Conservation (phyloP, 2,888 invertebrate species). For the Corythucha ciliata region DNA sequence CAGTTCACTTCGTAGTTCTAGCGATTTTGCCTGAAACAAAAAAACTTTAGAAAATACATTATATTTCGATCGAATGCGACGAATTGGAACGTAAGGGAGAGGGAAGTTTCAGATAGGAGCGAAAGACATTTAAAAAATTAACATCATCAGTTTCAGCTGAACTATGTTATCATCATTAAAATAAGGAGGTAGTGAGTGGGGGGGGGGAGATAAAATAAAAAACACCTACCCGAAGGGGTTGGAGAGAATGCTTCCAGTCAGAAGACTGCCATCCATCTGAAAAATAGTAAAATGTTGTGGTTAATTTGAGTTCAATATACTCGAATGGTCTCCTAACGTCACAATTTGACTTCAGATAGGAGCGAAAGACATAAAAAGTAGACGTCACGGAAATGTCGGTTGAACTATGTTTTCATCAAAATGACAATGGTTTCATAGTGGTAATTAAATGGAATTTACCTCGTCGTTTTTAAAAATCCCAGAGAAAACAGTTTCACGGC, state of each 20-base stretch:
- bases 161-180: constrained; percentile 26
- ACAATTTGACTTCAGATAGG: constrained; percentile 3
- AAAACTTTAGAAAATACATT: background rate
- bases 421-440: background rate
- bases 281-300: no score
- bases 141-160: constrained; percentile 23
- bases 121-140: constrained; percentile 21
- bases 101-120: constrained; percentile 26
- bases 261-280: no score
- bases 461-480: background rate
- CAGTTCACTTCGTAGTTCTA: no score
- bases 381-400: constrained; percentile 30
- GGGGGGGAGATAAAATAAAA: background rate
- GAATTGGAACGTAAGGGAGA: background rate
- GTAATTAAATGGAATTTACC: background rate
- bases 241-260: no score
- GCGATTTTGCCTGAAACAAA: no score
- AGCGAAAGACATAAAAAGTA: constrained; percentile 34
- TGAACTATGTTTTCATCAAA: constrained; percentile 38
- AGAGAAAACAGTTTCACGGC: constrained; percentile 4
- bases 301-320: no score
- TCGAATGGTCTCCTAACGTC: background rate
- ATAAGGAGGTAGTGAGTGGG: background rate
- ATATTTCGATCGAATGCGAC: no score
- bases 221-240: background rate